These are phyloP conservation scores for Eleutherodactylus coqui DNA, from an alignment of 2,797 vertebrate genomes.

Conservation along the genomic window DNA sequence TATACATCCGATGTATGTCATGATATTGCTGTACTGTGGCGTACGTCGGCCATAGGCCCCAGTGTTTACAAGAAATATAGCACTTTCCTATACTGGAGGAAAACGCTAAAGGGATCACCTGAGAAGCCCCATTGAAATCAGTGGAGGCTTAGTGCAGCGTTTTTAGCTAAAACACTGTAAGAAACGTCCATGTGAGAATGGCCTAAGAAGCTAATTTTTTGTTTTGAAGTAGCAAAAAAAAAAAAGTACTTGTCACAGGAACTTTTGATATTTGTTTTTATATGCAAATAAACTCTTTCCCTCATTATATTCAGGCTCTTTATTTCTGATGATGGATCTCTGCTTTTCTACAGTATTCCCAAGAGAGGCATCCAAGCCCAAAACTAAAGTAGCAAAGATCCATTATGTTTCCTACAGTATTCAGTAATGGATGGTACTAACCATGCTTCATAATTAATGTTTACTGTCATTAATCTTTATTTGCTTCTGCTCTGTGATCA, in stretches of 20 bases:
- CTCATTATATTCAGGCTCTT: not conserved
- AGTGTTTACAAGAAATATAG: too few species aligned
- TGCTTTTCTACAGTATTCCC: conserved; percentile 29
- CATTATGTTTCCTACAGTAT: conserved; percentile 53
- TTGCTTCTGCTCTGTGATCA: not conserved
- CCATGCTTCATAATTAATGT: conserved; percentile 41
- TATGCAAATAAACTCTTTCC: not conserved
- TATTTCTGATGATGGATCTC: conserved; percentile 3
- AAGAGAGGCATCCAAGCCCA: not conserved
- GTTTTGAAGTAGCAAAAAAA: too few species aligned
- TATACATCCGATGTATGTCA: too few species aligned
- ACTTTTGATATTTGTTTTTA: not conserved
- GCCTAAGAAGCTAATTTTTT: too few species aligned
- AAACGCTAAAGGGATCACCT: too few species aligned
- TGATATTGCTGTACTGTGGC: too few species aligned
- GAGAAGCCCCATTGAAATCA: too few species aligned
- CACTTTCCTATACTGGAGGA: too few species aligned
- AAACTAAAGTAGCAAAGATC: not conserved
- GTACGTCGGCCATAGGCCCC: too few species aligned
- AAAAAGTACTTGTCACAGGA: not conserved
- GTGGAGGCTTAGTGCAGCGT: too few species aligned
- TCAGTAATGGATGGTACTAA: conserved; percentile 35
- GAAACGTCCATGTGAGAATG: too few species aligned
- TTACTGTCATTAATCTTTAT: conserved; percentile 44
- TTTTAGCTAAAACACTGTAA: too few species aligned